Evolutionary conservation across 2,113 vertebrate genomes (phyloP).

Genomic region (Arvicanthis niloticus): DNA sequence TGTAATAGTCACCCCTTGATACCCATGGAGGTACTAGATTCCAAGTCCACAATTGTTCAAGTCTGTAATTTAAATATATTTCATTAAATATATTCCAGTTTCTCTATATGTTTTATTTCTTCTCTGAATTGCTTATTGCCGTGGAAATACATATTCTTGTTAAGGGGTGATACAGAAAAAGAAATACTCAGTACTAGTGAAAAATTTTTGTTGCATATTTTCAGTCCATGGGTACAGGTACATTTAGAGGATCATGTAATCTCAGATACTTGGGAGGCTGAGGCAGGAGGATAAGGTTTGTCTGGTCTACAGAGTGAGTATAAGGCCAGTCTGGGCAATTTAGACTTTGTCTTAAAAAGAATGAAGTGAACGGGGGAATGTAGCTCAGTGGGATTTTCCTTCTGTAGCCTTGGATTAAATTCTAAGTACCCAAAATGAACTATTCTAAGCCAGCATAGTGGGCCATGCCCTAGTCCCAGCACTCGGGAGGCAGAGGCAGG

Average conservation of each 20-base stretch:
- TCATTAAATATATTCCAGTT: neutral
- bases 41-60: neutral
- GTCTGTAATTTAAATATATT: too few species aligned
- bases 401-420: neutral
- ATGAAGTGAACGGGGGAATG: neutral
- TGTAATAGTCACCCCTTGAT: neutral
- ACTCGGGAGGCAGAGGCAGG: neutral
- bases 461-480: neutral
- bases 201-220: neutral
- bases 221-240: neutral
- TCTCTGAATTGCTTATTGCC: neutral
- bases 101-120: neutral
- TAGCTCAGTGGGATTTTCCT: neutral
- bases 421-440: neutral
- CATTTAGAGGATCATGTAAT: neutral
- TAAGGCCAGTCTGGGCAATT: neutral
- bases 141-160: neutral
- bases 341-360: neutral
- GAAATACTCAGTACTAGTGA: neutral
- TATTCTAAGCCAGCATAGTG: neutral
- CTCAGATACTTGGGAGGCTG: neutral
- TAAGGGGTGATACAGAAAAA: neutral
- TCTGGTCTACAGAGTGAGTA: neutral
- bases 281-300: neutral
- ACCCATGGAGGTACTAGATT: neutral